phyloP scores from a whole-genome alignment of 1,140 invertebrate species.

The Ladona fulva region DNA sequence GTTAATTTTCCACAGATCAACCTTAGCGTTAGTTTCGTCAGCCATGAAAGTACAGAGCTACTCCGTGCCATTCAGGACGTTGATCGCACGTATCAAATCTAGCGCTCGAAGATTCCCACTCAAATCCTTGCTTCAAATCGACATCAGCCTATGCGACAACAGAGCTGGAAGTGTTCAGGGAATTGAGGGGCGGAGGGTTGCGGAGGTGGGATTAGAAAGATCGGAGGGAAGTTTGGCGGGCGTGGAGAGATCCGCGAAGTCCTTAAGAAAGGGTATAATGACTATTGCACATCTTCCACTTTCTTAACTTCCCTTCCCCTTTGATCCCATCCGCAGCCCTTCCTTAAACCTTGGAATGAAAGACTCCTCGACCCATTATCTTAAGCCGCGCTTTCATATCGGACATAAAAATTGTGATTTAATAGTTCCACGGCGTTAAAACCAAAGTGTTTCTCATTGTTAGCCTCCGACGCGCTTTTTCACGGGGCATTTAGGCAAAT shows the following conservation, averaged over 20 bases:
- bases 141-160: too few relatives aligned
- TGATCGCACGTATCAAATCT: too few relatives aligned
- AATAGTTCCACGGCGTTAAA: background rate
- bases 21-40: too few relatives aligned
- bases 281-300: conserved; percentile 4
- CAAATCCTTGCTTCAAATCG: too few relatives aligned
- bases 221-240: background rate
- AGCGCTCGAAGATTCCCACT: too few relatives aligned
- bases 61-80: too few relatives aligned
- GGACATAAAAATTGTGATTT: background rate
- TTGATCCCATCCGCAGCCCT: background rate
- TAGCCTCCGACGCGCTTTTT: background rate
- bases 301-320: background rate
- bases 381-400: background rate
- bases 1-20: too few relatives aligned
- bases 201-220: background rate
- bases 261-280: background rate
- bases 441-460: background rate
- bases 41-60: too few relatives aligned
- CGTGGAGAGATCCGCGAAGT: background rate
- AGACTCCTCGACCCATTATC: conserved; percentile 1
- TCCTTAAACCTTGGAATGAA: background rate
- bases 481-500: background rate
- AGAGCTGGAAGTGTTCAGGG: too few relatives aligned
- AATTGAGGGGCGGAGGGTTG: background rate